These are phyloP conservation scores for Triplophysa dalaica DNA, from an alignment of 2,113 vertebrate species.

Conservation along the genomic window DNA sequence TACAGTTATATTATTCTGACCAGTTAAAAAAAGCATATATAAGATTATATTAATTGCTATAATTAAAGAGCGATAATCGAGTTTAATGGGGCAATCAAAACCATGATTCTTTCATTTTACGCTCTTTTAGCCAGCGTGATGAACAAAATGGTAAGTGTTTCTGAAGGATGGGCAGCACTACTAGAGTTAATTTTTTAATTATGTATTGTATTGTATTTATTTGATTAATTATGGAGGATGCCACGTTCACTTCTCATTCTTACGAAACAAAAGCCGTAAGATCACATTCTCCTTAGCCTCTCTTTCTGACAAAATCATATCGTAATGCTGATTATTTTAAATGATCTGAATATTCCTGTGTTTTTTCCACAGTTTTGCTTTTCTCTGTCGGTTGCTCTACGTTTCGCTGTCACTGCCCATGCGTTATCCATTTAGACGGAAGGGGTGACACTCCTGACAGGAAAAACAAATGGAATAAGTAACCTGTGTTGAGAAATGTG, in stretches of 20 bases:
- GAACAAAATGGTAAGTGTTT: neutral
- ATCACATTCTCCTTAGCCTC: neutral
- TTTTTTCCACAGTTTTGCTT: too few species aligned
- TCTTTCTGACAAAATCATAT: neutral
- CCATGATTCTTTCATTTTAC: constrained; percentile 32
- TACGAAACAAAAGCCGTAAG: neutral
- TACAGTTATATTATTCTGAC: neutral
- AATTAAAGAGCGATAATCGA: constrained; percentile 36
- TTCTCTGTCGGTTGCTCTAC: too few species aligned
- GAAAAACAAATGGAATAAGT: constrained; percentile 34
- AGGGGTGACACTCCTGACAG: constrained; percentile 5
- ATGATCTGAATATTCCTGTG: neutral
- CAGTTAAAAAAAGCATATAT: constrained; percentile 36
- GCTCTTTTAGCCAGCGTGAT: constrained; percentile 33
- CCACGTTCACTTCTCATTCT: too few species aligned
- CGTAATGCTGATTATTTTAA: neutral
- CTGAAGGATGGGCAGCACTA: neutral
- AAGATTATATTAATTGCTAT: constrained; percentile 44
- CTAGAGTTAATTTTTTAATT: neutral
- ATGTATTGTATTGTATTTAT: neutral
- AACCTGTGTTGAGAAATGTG: constrained; percentile 26
- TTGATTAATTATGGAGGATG: neutral
- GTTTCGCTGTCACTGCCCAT: neutral
- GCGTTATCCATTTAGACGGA: constrained; percentile 10
- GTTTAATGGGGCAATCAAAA: constrained; percentile 43